phyloP scores from a whole-genome alignment of 2,888 invertebrate species.

The Eueremaeus valkanovi region DNA sequence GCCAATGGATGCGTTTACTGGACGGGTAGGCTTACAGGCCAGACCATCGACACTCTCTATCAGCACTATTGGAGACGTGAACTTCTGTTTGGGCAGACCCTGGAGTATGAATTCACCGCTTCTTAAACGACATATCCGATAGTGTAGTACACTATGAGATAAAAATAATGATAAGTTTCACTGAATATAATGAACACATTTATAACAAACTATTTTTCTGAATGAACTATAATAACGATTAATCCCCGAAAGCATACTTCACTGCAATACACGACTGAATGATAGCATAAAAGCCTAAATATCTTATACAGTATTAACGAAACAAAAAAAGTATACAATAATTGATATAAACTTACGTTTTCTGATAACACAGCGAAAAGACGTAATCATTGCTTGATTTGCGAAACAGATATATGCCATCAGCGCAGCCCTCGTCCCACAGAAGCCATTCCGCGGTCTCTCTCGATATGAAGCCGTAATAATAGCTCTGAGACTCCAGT shows the following conservation, averaged over 20 bases:
- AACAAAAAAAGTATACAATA: too few relatives aligned
- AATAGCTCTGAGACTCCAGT: conserved; percentile 44
- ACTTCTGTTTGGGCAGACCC: conserved; percentile 47
- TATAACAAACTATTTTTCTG: background rate
- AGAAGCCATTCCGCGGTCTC: conserved; percentile 49
- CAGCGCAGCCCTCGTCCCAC: conserved; percentile 48
- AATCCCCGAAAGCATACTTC: conserved; percentile 13
- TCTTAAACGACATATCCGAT: conserved; percentile 47
- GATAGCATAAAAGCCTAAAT: too few relatives aligned
- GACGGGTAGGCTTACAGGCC: conserved; percentile 47
- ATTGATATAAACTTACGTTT: conserved; percentile 44
- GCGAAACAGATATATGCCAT: conserved; percentile 49
- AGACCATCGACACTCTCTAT: conserved; percentile 48
- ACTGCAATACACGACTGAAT: background rate
- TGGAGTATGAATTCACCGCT: conserved; percentile 47
- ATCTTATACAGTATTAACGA: too few relatives aligned
- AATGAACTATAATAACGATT: conserved; percentile 26
- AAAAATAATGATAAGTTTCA: background rate
- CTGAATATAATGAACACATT: background rate
- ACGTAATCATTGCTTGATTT: conserved; percentile 48
- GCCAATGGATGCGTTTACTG: conserved; percentile 47
- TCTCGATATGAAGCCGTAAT: conserved; percentile 48
- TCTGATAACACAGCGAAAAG: conserved; percentile 48
- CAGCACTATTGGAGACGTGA: conserved; percentile 46
- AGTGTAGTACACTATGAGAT: conserved; percentile 49